Conservation (phyloP, 2,113 vertebrate species). For the Melanerpes aurifrons region DNA sequence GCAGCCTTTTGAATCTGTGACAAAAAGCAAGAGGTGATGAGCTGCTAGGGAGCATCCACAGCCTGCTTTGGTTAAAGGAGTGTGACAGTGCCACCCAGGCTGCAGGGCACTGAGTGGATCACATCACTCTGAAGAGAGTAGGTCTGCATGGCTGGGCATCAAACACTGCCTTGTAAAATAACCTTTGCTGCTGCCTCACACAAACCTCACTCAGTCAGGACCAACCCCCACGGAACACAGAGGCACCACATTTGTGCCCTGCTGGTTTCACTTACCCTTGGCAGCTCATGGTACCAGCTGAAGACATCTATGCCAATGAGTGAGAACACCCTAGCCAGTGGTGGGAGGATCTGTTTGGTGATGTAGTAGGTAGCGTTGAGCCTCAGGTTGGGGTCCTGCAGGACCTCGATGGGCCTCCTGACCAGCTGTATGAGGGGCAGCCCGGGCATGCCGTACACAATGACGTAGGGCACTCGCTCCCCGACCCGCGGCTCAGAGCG, state of each 20-base stretch:
- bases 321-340: conserved; percentile 90
- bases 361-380: conserved; percentile 95
- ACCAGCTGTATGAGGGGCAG: conserved; percentile 97
- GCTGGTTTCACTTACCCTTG: conserved; percentile 81
- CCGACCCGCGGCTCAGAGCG: conserved; percentile 93
- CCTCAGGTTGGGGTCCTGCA: conserved; percentile 88
- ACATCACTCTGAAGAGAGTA: background rate
- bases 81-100: background rate
- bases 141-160: background rate
- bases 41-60: background rate
- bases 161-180: background rate
- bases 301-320: conserved; percentile 96
- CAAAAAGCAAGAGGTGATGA: background rate
- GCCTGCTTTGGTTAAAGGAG: background rate
- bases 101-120: background rate
- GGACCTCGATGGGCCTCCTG: conserved; percentile 86
- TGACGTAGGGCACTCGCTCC: conserved; percentile 94
- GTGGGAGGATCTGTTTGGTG: conserved; percentile 96
- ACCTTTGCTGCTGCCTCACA: background rate
- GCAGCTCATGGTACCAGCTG: conserved; percentile 95
- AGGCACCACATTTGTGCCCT: accelerated
- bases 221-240: background rate
- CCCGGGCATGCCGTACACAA: conserved; percentile 90
- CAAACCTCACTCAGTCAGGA: background rate
- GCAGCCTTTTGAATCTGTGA: conserved; percentile 89